Evolutionary conservation across 2,113 vertebrate species (phyloP).

Genomic region (Gavia stellata): DNA sequence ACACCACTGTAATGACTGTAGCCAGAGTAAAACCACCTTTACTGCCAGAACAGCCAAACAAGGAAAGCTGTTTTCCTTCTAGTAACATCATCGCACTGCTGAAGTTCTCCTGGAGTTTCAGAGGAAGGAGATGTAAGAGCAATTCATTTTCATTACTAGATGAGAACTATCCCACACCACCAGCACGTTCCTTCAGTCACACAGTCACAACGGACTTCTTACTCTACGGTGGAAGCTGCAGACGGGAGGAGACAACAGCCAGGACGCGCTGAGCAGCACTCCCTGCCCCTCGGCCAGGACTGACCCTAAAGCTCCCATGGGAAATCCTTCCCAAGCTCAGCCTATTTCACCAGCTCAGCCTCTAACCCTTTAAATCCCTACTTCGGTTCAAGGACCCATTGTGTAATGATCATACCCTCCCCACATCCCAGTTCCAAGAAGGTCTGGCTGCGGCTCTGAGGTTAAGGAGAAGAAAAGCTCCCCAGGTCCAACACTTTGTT

Average conservation of each 20-base stretch:
- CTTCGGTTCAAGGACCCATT: background rate
- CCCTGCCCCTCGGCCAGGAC: background rate
- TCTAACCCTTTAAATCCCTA: rapidly evolving
- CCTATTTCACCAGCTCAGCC: background rate
- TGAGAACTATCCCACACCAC: background rate
- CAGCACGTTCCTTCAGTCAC: background rate
- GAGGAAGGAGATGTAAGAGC: background rate
- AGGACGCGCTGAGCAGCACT: rapidly evolving
- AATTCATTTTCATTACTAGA: background rate
- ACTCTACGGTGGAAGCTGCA: background rate
- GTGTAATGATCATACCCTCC: rapidly evolving
- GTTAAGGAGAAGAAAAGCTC: background rate
- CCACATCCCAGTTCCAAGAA: background rate
- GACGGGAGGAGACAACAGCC: background rate
- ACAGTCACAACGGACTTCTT: rapidly evolving
- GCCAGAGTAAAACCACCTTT: background rate
- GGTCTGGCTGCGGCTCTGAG: background rate
- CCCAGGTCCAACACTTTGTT: background rate
- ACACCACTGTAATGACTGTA: rapidly evolving
- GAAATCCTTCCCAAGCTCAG: background rate
- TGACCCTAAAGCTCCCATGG: rapidly evolving
- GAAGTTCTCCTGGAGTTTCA: background rate
- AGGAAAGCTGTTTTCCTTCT: rapidly evolving
- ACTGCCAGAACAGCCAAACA: too few relatives aligned
- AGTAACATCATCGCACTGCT: rapidly evolving